These are phyloP conservation scores for Antheraea pernyi DNA, from an alignment of 1,140 invertebrate species.

Conservation along the genomic window DNA sequence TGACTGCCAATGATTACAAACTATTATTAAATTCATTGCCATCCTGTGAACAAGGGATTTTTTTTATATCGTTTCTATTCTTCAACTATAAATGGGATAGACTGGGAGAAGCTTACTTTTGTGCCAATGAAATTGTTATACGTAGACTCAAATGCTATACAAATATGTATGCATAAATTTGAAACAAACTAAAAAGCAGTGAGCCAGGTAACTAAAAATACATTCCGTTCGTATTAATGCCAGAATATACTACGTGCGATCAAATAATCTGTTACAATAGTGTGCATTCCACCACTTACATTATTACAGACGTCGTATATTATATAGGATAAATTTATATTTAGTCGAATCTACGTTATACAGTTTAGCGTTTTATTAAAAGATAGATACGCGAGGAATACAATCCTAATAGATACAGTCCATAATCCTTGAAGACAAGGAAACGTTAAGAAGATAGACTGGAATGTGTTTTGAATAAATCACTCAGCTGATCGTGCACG, in stretches of 20 bases:
- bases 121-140: background rate
- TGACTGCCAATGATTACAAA: too few relatives aligned
- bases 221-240: background rate
- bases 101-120: background rate
- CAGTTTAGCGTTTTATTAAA: background rate
- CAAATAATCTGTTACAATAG: background rate
- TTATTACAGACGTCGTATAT: background rate
- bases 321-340: background rate
- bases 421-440: background rate
- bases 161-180: too few relatives aligned
- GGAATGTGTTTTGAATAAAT: constrained; percentile 9
- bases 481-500: constrained; percentile 19
- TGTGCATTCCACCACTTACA: background rate
- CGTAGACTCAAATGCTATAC: too few relatives aligned
- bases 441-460: background rate
- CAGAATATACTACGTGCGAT: background rate
- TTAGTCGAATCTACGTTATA: background rate
- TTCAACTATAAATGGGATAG: background rate
- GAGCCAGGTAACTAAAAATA: background rate
- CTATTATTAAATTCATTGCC: too few relatives aligned
- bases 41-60: background rate
- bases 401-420: background rate
- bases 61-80: background rate
- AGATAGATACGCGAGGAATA: background rate
- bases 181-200: too few relatives aligned